Evolutionary conservation across 2,888 invertebrate genomes (phyloP).

Genomic region (Rugalucina vietnamica): DNA sequence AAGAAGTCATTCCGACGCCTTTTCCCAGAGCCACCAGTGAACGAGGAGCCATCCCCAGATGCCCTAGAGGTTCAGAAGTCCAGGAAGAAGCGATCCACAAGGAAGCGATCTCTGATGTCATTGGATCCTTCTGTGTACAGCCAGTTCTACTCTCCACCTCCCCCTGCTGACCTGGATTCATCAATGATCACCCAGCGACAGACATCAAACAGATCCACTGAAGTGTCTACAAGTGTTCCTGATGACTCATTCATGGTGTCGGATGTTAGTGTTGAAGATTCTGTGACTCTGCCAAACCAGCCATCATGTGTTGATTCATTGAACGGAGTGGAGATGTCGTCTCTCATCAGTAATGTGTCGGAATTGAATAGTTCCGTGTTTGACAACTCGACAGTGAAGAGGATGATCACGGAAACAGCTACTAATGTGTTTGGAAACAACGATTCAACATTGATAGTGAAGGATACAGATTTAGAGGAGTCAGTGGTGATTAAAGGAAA

Average conservation of each 20-base stretch:
- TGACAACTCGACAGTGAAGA: neutral
- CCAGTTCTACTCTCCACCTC: neutral
- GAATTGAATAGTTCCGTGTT: neutral
- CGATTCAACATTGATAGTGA: no score
- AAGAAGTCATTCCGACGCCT: neutral
- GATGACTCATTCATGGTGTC: neutral
- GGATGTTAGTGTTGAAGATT: neutral
- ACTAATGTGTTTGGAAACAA: neutral
- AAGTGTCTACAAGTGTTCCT: neutral
- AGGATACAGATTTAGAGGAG: no score
- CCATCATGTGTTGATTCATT: neutral
- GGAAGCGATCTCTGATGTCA: neutral
- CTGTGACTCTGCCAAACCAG: neutral
- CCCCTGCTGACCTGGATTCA: neutral
- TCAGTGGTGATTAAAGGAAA: no score
- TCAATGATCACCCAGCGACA: neutral
- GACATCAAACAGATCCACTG: neutral
- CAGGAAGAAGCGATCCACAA: neutral
- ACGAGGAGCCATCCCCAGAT: neutral
- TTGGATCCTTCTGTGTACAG: neutral
- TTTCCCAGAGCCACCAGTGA: neutral
- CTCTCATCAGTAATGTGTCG: neutral
- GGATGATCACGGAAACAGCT: neutral
- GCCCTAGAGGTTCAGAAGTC: neutral
- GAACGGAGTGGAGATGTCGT: neutral